Evolutionary conservation across 2,797 vertebrate genomes (phyloP).

Genomic region (Eidolon dupreanum): DNA sequence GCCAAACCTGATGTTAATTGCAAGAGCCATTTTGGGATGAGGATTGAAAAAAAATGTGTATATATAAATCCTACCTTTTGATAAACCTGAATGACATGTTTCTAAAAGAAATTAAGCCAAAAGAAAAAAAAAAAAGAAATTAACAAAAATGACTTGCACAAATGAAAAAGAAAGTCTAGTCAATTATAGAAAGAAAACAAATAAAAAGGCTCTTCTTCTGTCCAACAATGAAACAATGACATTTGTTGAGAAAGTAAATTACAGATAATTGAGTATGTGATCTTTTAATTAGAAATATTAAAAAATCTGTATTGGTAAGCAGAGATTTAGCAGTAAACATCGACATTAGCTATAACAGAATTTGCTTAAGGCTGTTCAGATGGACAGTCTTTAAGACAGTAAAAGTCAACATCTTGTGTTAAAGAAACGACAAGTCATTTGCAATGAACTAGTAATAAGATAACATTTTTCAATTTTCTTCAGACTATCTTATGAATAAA

Average conservation of each 20-base stretch:
- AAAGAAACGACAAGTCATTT: not conserved
- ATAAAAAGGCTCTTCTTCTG: slow-evolving; percentile 45
- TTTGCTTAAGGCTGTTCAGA: not conserved
- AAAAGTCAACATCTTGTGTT: not conserved
- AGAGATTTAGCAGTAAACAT: not conserved
- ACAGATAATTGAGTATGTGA: not conserved
- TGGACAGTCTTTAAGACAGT: not conserved
- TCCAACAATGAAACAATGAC: slow-evolving; percentile 71
- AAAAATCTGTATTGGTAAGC: not conserved
- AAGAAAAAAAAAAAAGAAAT: slow-evolving; percentile 86
- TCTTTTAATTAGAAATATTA: slow-evolving; percentile 16
- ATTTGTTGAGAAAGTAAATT: slow-evolving; percentile 53
- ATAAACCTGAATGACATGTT: slow-evolving; percentile 99
- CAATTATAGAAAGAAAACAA: slow-evolving; percentile 77
- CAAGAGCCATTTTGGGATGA: slow-evolving; percentile 84
- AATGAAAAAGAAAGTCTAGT: slow-evolving; percentile 84
- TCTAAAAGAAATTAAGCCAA: slow-evolving; percentile 96
- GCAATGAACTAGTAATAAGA: not conserved
- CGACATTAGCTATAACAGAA: not conserved
- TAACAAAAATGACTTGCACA: slow-evolving; percentile 86
- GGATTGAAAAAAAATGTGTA: slow-evolving; percentile 78
- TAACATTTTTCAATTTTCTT: slow-evolving; percentile 11
- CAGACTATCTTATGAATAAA: slow-evolving; percentile 32
- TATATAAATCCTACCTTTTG: slow-evolving; percentile 98
- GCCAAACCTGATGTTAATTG: slow-evolving; percentile 89